phyloP scores from a whole-genome alignment of 2,888 invertebrate species.

The Cremastinae sp. region DNA sequence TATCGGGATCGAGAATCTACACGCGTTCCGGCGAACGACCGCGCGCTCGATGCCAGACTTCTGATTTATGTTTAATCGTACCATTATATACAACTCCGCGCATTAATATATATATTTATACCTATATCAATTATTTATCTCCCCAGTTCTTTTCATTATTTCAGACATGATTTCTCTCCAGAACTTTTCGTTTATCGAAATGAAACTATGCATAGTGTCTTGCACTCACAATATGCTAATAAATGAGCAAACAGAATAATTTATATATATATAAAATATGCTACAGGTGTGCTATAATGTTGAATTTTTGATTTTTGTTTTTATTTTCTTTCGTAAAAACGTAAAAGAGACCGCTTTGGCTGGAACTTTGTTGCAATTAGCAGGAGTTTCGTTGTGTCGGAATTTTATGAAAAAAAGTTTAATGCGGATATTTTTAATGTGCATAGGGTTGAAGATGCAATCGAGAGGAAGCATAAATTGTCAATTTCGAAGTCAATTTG shows the following conservation, averaged over 20 bases:
- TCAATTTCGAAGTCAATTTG: slow-evolving; percentile 81
- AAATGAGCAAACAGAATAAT: no score
- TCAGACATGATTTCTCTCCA: slow-evolving; percentile 25
- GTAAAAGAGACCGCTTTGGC: no score
- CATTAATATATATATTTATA: slow-evolving; percentile 13
- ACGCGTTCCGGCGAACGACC: slow-evolving; percentile 72
- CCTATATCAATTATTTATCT: slow-evolving; percentile 20
- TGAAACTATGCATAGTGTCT: no score
- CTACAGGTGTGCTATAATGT: no score
- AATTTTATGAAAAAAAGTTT: background rate
- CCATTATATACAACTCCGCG: slow-evolving; percentile 35
- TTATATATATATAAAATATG: no score
- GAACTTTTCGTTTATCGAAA: slow-evolving; percentile 12
- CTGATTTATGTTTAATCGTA: slow-evolving; percentile 68
- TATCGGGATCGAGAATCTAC: slow-evolving; percentile 75
- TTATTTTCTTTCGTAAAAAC: no score
- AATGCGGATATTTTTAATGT: background rate
- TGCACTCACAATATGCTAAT: no score
- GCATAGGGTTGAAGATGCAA: slow-evolving; percentile 46
- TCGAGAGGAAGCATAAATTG: slow-evolving; percentile 76
- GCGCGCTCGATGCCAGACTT: slow-evolving; percentile 71
- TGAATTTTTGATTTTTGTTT: no score
- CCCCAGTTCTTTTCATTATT: slow-evolving; percentile 36
- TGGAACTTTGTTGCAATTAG: no score
- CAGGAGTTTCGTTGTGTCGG: background rate